phyloP scores from a whole-genome alignment of 2,888 invertebrate species.

The Metacarcinus magister region DNA sequence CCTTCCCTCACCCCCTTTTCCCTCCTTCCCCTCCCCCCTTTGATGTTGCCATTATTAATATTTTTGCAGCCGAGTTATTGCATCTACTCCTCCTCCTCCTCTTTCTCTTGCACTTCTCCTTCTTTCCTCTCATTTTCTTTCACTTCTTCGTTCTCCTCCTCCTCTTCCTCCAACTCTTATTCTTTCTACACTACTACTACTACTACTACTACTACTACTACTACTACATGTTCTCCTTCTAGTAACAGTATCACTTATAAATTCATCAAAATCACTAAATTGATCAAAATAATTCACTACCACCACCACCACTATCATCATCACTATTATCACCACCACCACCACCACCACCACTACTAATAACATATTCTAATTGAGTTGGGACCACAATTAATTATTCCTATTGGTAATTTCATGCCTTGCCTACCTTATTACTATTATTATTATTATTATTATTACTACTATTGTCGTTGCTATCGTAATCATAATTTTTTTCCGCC shows the following conservation, averaged over 20 bases:
- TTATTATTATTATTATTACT: no score
- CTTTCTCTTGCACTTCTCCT: not conserved
- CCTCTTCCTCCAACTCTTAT: not conserved
- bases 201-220: conserved; percentile 1
- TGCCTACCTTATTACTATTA: no score
- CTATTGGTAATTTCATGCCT: no score
- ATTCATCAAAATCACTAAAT: not conserved
- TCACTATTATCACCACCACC: not conserved
- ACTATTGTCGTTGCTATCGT: no score
- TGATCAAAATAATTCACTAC: not conserved
- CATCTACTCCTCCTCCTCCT: not conserved
- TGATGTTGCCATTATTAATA: not conserved
- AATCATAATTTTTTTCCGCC: no score
- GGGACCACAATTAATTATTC: no score
- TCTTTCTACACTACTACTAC: not conserved
- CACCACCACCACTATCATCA: conserved; percentile 11
- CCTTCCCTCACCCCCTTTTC: no score
- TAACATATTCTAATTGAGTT: not conserved
- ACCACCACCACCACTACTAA: not conserved
- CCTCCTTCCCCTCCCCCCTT: no score
- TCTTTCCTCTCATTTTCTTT: not conserved
- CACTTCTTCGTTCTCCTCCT: not conserved
- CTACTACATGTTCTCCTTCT: not conserved
- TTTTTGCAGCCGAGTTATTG: not conserved
- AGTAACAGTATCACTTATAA: not conserved